Base-by-base conservation (phyloP, 2,888 invertebrate genomes). In the Tryphoninae sp. region DNA sequence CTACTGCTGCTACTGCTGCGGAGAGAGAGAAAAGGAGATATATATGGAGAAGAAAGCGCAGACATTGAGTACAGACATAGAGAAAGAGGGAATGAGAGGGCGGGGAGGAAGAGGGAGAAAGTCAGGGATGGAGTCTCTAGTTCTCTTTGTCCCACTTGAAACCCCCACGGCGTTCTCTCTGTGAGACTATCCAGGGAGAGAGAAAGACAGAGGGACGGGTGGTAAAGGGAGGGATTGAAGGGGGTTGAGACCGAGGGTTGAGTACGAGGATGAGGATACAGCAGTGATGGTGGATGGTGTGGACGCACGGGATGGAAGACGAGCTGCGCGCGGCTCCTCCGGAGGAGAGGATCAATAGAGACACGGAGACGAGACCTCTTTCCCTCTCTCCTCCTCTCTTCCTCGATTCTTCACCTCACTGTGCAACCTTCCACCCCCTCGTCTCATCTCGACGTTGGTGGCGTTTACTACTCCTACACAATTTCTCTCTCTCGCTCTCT, bases 261-360 rank as follows among this genome's bases (percentile, higher is more conserved):
- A 85, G 88, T 88, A 89, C 83, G 88, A 86, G 88, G 88, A 88
- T 89, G 89, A 88, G 87, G 87, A 86, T 84, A 55, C 62, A 33
- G 75, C 75, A 80, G 82, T 77, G 78, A 68, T 78, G 84, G 86
- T 86, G 86, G 86, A 85, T 86, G 81, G 81, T 83, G 84, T 81
- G 85, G 83, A 85, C 82, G 86, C 59, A 78, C 85, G 86, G 88
- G 87, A 87, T 88, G 88, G 89, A 90, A 89, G 89, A 89, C 88
- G 89, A 88, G 90, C 87, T 91, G 91, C 92, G 91, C 91, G 91
- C 91, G 90, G 89, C 91, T 91, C 88, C 90, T 90, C 91, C 86
- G 86, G 86, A 86, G 86, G 91, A 91, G 91, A 91, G 91, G 91
- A 92, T 91, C 91, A 92, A 92, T 92, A 92, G 91, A 91, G 92